Base-by-base conservation (phyloP, 2,888 invertebrate genomes). In the Drosophila suboccidentalis region DNA sequence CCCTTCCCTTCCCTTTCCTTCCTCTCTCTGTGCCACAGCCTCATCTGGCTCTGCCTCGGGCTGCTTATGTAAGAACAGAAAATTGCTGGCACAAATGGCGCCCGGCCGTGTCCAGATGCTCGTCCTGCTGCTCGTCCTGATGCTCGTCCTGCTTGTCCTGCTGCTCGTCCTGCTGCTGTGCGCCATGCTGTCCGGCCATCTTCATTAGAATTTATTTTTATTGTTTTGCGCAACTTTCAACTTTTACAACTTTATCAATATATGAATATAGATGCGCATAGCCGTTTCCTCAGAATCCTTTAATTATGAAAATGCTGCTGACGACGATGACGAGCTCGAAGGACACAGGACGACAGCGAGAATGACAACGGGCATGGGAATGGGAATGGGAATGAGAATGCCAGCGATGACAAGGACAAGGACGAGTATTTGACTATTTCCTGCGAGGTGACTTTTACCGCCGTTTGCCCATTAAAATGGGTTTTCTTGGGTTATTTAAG, bases 241-340 rank as follows among this genome's bases (percentile, higher is more conserved):
- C 89, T 90, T 90, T 83, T 88, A 88, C 89, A 84, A 90, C 90
- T 84, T 84, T 84, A 90, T 84, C 84, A 84, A 84, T 84, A 88
- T 84, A 90, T 84, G 84, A 88, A 84, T 84, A 88, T 88, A 84
- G 89, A 90, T 84, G 88, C 80, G 77, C 71, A 67, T 67, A 53
- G 64, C 46, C 29, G 66, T 49, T 61, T 59, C 57, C 82, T 67
- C 51, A 47, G 65, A 57, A 71, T 60, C 63, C 90, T 82, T 90
- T 88, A 90, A 84, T 90, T 88, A 89, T 74, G 84, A 71, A 83
- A 88, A 82, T 75, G 64, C 62, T 50, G 32, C 44, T 49, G 55
- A 62, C 51, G 55, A 62, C 51, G 67, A 57, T 50, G 69, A 58
- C 51, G 71, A 53, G 38, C 55, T 3, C 55, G 34, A 19, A 57